Conservation (phyloP, 2,797 vertebrate species). For the Myotis vivesi region DNA sequence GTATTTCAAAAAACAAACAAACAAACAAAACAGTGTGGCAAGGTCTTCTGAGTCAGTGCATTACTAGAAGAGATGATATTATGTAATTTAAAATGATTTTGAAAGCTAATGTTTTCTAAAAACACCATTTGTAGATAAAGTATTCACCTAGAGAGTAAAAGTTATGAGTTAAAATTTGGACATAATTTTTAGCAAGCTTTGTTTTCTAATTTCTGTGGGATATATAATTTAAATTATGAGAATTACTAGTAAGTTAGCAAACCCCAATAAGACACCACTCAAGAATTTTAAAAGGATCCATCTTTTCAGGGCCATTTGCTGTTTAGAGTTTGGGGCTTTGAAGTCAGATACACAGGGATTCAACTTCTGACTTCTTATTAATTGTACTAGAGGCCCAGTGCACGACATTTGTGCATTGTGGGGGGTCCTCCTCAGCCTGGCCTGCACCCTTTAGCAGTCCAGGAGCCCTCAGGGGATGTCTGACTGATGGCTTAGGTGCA, state of each 20-base stretch:
- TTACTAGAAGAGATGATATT: neutral
- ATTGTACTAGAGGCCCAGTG: neutral
- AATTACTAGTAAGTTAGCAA: neutral
- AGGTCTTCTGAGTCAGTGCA: neutral
- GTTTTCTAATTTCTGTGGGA: conserved; percentile 8
- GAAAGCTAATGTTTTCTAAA: neutral
- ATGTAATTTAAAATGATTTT: conserved; percentile 19
- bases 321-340: neutral
- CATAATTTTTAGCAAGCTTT: neutral
- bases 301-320: neutral
- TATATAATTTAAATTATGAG: neutral
- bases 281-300: neutral
- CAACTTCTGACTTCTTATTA: neutral
- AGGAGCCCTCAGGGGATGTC: too few relatives aligned
- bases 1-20: too few relatives aligned
- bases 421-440: too few relatives aligned
- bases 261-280: neutral
- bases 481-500: too few relatives aligned
- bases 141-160: neutral
- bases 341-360: neutral
- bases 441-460: too few relatives aligned
- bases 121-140: neutral
- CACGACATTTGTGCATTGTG: neutral
- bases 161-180: neutral
- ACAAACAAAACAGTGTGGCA: neutral